A percentile compares a stretch with the other conserved stretches of the same genome.
Evolutionary conservation across 64 coral and sea anemone species (phyloP).

Genomic region (Montipora efflorescens): DNA sequence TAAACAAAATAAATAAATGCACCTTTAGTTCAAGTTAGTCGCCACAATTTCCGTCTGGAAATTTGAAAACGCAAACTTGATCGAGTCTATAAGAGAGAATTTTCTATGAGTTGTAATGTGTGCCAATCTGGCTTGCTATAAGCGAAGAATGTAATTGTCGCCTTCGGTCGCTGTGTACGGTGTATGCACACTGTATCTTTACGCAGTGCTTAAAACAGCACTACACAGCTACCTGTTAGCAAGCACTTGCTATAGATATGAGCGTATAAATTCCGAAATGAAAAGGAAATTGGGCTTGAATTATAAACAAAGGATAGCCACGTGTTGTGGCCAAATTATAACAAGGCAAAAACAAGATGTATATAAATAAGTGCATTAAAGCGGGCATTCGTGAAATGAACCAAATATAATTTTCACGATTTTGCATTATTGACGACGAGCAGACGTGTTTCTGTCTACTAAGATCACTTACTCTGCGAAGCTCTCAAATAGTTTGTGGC

Average conservation of each 20-base stretch:
- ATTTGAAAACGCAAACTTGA: too few species aligned
- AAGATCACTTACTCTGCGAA: background rate
- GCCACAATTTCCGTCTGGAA: too few species aligned
- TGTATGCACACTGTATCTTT: background rate
- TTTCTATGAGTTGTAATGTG: background rate
- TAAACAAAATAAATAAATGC: background rate
- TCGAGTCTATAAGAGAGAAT: too few species aligned
- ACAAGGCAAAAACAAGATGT: conserved; percentile 22
- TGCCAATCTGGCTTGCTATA: background rate
- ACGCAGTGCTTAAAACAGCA: too few species aligned
- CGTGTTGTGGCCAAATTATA: conserved; percentile 40
- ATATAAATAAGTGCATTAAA: conserved; percentile 26
- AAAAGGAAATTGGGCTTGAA: background rate
- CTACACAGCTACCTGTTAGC: background rate
- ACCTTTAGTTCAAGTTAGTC: background rate
- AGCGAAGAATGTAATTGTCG: background rate
- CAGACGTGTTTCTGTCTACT: background rate
- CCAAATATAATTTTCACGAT: background rate
- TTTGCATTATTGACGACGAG: background rate
- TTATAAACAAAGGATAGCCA: conserved; percentile 22
- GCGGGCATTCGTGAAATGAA: background rate
- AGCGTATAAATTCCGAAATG: background rate
- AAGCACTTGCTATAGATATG: background rate
- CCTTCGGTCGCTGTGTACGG: background rate
- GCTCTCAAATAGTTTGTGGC: background rate